A percentile compares a stretch with the other conserved stretches of the same genome.
Evolutionary conservation across 2,888 invertebrate genomes (phyloP).

Genomic region (Nasonovia ribisnigri): DNA sequence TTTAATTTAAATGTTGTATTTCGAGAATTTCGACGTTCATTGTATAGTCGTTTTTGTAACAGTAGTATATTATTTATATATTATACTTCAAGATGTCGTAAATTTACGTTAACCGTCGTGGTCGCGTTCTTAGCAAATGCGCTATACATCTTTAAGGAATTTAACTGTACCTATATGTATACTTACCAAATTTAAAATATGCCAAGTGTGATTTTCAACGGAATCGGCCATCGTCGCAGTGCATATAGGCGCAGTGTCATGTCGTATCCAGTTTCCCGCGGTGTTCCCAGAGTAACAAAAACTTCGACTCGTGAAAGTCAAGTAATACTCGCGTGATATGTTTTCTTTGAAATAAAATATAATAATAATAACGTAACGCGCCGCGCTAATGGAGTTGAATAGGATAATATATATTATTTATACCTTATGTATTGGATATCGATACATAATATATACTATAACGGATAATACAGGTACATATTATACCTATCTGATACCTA

Average conservation of each 20-base stretch:
- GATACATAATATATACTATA: background rate
- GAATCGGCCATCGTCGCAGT: background rate
- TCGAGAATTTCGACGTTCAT: background rate
- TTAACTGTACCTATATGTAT: background rate
- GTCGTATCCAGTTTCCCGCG: conserved; percentile 30
- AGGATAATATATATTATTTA: conserved; percentile 17
- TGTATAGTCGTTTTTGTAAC: background rate
- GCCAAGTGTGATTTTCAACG: background rate
- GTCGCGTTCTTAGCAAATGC: background rate
- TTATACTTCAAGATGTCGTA: background rate
- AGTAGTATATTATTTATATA: background rate
- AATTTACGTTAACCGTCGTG: background rate
- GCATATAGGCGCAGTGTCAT: background rate
- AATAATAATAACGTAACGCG: background rate
- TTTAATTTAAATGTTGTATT: background rate
- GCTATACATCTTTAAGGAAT: background rate
- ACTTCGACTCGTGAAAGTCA: conserved; percentile 11
- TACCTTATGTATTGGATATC: background rate
- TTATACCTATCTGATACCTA: too few relatives aligned
- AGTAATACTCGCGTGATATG: background rate
- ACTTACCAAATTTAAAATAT: background rate
- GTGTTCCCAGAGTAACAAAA: background rate
- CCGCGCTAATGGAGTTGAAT: background rate
- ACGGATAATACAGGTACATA: background rate
- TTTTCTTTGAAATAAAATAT: conserved; percentile 16